These are phyloP conservation scores for Cyclura pinguis DNA, from an alignment of 2,797 vertebrate species.

Conservation along the genomic window DNA sequence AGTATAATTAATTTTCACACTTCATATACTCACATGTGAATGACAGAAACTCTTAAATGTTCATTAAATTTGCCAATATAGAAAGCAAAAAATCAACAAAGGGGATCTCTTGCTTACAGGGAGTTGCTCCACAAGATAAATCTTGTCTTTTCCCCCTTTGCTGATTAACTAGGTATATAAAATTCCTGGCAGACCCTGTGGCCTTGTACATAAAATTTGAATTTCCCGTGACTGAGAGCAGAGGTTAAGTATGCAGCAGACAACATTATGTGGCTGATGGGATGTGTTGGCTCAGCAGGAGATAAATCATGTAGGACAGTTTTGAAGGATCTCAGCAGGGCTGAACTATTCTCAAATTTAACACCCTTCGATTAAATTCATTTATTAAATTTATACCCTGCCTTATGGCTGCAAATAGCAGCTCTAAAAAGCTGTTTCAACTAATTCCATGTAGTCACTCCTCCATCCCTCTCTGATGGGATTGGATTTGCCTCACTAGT, in stretches of 20 bases:
- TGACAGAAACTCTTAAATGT: constrained; percentile 58
- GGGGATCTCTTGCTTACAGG: constrained; percentile 5
- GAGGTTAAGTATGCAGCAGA: background rate
- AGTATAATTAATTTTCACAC: constrained; percentile 72
- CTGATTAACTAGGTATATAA: background rate
- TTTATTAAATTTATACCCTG: background rate
- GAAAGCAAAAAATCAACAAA: constrained; percentile 35
- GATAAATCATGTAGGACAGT: background rate
- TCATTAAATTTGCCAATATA: constrained; percentile 57
- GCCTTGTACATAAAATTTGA: background rate
- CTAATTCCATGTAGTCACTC: background rate
- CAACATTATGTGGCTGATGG: background rate
- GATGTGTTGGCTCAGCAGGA: background rate
- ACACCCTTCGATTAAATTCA: background rate
- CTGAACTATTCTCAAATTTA: background rate
- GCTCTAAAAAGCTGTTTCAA: background rate
- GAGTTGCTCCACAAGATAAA: background rate
- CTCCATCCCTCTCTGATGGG: background rate
- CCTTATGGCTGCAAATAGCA: background rate
- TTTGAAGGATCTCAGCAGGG: background rate
- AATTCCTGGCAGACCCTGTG: background rate
- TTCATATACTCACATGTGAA: constrained; percentile 58
- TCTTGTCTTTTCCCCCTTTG: background rate
- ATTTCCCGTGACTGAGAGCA: background rate
- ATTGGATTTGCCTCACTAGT: no score